phyloP scores from a whole-genome alignment of 2,113 vertebrate genomes.

The Lamprotornis superbus region DNA sequence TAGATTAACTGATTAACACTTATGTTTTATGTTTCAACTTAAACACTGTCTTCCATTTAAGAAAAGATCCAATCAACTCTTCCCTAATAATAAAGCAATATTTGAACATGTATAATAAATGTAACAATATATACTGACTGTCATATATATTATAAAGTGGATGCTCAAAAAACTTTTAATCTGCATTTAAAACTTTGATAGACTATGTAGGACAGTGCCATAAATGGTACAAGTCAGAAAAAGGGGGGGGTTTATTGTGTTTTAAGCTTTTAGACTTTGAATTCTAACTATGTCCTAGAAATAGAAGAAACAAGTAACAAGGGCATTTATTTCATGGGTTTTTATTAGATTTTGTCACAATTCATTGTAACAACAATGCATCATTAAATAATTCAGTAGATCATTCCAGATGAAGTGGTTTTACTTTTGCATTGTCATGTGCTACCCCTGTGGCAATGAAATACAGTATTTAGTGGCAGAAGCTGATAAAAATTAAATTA shows the following conservation, averaged over 20 bases:
- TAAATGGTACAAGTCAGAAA: neutral
- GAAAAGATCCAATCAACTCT: neutral
- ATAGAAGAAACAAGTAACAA: neutral
- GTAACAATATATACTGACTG: neutral
- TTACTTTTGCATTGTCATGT: neutral
- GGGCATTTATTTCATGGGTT: neutral
- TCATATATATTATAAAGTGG: neutral
- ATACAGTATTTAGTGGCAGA: neutral
- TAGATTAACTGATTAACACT: neutral
- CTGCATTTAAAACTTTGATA: neutral
- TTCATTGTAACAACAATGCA: neutral
- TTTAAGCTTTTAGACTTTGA: neutral
- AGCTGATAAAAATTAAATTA: neutral
- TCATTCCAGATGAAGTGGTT: neutral
- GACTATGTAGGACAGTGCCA: neutral
- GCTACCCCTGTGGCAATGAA: neutral
- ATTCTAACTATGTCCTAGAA: neutral
- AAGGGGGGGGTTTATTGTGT: neutral
- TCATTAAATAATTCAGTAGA: neutral
- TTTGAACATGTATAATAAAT: neutral
- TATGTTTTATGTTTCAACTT: neutral
- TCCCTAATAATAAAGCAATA: neutral
- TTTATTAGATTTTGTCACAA: neutral
- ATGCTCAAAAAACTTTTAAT: neutral
- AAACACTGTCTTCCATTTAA: neutral